phyloP scores from a whole-genome alignment of 2,888 invertebrate genomes.

The Drosophila multiciliata region DNA sequence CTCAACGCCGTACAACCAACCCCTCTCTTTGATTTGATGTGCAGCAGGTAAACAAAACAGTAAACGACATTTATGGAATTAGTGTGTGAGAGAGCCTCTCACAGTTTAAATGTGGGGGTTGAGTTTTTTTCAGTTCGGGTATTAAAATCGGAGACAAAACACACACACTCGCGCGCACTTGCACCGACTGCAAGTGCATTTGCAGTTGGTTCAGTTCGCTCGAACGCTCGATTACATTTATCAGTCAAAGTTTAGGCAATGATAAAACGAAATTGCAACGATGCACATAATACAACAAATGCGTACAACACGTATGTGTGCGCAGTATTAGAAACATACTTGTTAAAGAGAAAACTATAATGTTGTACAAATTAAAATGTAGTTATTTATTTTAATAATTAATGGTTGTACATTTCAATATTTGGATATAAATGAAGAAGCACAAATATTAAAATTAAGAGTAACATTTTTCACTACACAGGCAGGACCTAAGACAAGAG shows the following conservation, averaged over 20 bases:
- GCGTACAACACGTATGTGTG: neutral
- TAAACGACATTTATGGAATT: slow-evolving; percentile 55
- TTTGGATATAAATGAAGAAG: neutral
- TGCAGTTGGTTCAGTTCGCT: slow-evolving; percentile 12
- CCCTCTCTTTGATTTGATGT: slow-evolving; percentile 18
- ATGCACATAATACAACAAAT: slow-evolving; percentile 1
- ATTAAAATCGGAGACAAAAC: slow-evolving; percentile 47
- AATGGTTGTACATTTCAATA: neutral
- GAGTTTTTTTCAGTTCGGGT: slow-evolving; percentile 31
- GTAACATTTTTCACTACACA: neutral
- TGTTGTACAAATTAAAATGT: neutral
- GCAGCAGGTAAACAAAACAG: slow-evolving; percentile 72
- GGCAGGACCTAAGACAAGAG: neutral
- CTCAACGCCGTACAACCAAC: slow-evolving; percentile 34
- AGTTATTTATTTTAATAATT: neutral
- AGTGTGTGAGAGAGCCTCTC: slow-evolving; percentile 48
- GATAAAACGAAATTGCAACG: slow-evolving; percentile 33
- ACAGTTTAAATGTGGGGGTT: slow-evolving; percentile 43
- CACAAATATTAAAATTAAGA: neutral
- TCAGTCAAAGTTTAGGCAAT: slow-evolving; percentile 39
- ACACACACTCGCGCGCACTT: slow-evolving; percentile 10
- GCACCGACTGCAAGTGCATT: slow-evolving; percentile 26
- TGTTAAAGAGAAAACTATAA: neutral
- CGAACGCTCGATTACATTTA: slow-evolving; percentile 47
- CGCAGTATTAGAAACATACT: neutral